Evolutionary conservation across 2,888 invertebrate species (phyloP), one percentile per base, ranked within the genome.

Genomic region (Harpalus rufipes): DNA sequence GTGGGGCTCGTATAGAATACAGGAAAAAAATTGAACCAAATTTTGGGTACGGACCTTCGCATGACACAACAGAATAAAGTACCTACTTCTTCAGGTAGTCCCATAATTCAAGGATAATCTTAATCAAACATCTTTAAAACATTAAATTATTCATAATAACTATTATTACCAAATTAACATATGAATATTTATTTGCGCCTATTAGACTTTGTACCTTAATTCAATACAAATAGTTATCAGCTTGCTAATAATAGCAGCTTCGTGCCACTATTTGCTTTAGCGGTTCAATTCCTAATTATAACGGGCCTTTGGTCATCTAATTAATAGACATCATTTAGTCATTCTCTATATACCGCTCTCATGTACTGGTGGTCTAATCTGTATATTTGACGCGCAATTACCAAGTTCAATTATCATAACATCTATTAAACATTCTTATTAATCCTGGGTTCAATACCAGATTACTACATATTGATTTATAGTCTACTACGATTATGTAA

Each of bases 401-500:
- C 10, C 44, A 12, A 51, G 44, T 51, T 51, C 44, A 51, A 51
- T 51, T 51, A 51, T 51, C 44, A 51, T 51, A 51, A 1, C 44
- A 51, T 51, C 44, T 51, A 51, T 51, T 51, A 51, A 51, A 51
- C 44, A 51, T 51, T 51, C 44, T 51, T 51, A 51, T 51, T 51
- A 51, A 12, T 8, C 12, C 44, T 51, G 44, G 12, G 44, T 51
- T 12, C 44, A 51, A 51, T 12, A 1, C 44, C 8, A 10, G 44
- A 51, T 51, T 51, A 51, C 2, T 51, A 12, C 44, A 51, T 51
- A 10, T 10, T 12, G 44, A 10, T 51, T 51, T 51, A 51, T 51
- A 7, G 0, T 51, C 10, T 10, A 51, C 10, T 51, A 10, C 44
- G 44, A 51, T 51, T 51, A 51, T 51, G 4, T 32, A 32, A 32